These are phyloP conservation scores for Empidonax traillii DNA, from an alignment of 2,113 vertebrate genomes.

Conservation along the genomic window DNA sequence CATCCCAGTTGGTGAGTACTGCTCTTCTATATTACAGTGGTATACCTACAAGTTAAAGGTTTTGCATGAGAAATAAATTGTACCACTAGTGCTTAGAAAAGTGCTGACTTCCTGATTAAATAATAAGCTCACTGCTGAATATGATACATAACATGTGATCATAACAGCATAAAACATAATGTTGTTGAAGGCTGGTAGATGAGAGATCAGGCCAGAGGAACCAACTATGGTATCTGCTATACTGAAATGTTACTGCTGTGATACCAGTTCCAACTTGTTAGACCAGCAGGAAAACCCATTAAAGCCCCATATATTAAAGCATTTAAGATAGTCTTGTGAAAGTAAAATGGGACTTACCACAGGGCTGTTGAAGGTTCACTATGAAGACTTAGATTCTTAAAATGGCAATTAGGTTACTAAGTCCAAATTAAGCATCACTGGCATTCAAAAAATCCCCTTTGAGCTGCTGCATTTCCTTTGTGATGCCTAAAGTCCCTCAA, in stretches of 20 bases:
- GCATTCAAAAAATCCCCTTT: background rate
- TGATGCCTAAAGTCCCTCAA: background rate
- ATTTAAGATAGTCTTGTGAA: background rate
- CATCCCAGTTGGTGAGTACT: background rate
- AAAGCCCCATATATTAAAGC: background rate
- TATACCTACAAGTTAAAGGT: background rate
- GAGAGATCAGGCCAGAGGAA: background rate
- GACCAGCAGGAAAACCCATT: background rate
- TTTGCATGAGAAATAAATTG: background rate
- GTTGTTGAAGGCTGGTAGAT: background rate
- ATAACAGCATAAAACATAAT: constrained; percentile 32
- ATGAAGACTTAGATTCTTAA: background rate
- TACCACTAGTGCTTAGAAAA: background rate
- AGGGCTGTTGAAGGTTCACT: background rate
- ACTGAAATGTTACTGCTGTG: background rate
- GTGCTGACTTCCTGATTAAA: background rate
- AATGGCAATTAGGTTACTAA: background rate
- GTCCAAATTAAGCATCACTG: background rate
- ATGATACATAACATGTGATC: background rate
- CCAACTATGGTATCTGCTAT: background rate
- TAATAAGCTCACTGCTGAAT: constrained; percentile 19
- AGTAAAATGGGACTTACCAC: background rate
- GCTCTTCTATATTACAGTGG: background rate
- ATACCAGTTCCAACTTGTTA: background rate
- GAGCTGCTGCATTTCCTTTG: background rate